A percentile compares a stretch with the other conserved stretches of the same genome.
phyloP scores from a whole-genome alignment of 1,140 invertebrate genomes.

The Drosophila orena region DNA sequence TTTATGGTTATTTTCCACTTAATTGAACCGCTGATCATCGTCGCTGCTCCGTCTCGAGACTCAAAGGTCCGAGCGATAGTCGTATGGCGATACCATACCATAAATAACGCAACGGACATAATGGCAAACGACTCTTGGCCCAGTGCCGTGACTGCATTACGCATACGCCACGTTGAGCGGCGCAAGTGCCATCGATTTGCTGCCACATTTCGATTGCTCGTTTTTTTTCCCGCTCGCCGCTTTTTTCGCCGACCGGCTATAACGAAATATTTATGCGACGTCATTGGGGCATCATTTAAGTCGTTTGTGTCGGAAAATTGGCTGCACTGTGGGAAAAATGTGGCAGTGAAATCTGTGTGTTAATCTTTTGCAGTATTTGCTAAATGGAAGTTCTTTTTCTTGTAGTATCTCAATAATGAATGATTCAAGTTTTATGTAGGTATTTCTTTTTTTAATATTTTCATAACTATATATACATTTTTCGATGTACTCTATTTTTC shows the following conservation, averaged over 20 bases:
- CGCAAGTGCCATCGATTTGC: slow-evolving; percentile 61
- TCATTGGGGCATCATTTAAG: slow-evolving; percentile 81
- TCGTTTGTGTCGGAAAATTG: slow-evolving; percentile 41
- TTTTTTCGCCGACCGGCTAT: slow-evolving; percentile 40
- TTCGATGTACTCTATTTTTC: not conserved
- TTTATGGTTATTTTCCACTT: slow-evolving; percentile 42
- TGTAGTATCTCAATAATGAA: not conserved
- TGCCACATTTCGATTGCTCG: slow-evolving; percentile 57
- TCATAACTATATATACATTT: not conserved
- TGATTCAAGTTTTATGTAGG: no score
- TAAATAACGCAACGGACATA: slow-evolving; percentile 53
- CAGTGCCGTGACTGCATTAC: slow-evolving; percentile 52
- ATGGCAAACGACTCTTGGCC: slow-evolving; percentile 59
- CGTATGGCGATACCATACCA: slow-evolving; percentile 16
- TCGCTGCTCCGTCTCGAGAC: not conserved
- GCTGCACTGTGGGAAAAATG: slow-evolving; percentile 11
- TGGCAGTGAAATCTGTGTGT: no score
- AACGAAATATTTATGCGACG: slow-evolving; percentile 78
- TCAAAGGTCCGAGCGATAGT: slow-evolving; percentile 4
- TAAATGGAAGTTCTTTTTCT: no score
- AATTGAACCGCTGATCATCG: slow-evolving; percentile 39
- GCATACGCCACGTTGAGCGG: slow-evolving; percentile 57
- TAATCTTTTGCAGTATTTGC: no score
- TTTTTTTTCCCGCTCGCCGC: slow-evolving; percentile 1
- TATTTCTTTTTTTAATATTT: not conserved